A percentile compares a stretch with the other conserved stretches of the same genome.
These are phyloP conservation scores for Notodromas monacha DNA, from an alignment of 2,888 invertebrate species.

Conservation along the genomic window DNA sequence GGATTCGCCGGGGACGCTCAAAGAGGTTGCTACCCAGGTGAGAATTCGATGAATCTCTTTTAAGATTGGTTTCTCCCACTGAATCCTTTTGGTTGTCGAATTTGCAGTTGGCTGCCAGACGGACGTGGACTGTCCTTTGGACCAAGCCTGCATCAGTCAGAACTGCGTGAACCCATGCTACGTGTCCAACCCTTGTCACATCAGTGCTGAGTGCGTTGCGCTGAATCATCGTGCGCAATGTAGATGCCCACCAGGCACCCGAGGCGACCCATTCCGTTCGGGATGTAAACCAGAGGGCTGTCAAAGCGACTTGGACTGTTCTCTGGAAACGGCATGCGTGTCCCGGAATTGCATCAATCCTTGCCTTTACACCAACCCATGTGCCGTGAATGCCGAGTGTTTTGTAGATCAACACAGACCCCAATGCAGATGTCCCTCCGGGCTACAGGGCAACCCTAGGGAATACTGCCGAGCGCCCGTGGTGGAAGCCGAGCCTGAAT, in stretches of 20 bases:
- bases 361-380: conserved; percentile 41
- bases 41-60: too few relatives aligned
- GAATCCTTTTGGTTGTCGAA: conserved; percentile 9
- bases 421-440: conserved; percentile 35
- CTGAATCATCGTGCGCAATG: too few relatives aligned
- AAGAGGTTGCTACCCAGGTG: conserved; percentile 36
- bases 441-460: conserved; percentile 36
- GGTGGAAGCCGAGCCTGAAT: too few relatives aligned
- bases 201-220: too few relatives aligned
- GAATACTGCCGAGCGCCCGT: conserved; percentile 35
- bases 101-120: conserved; percentile 35
- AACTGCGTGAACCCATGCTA: too few relatives aligned
- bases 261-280: too few relatives aligned
- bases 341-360: conserved; percentile 30
- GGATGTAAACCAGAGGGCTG: conserved; percentile 12
- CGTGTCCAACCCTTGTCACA: too few relatives aligned
- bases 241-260: too few relatives aligned
- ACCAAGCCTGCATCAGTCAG: too few relatives aligned
- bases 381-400: conserved; percentile 51
- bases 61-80: too few relatives aligned
- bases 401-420: conserved; percentile 42
- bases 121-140: too few relatives aligned
- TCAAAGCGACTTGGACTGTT: conserved; percentile 13
- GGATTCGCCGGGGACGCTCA: conserved; percentile 27
- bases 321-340: conserved; percentile 13